Base-by-base conservation (phyloP, 2,888 invertebrate genomes). In the Catocala fraxini region DNA sequence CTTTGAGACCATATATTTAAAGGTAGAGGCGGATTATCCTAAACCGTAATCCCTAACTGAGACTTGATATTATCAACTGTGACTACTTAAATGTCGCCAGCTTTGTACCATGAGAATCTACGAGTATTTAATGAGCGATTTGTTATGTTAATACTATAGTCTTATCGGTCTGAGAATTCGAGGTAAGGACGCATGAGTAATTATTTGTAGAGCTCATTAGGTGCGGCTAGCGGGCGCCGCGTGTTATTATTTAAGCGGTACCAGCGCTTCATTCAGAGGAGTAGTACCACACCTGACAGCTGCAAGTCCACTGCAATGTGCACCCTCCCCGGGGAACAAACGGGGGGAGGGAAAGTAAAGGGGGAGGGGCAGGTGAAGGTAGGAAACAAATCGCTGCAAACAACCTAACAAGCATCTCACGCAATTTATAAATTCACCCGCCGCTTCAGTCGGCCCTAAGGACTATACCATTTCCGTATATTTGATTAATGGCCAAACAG, bases 371-470 rank as follows among this genome's bases (percentile, higher is more conserved):
- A 35, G 13, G 9, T 7, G 5, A 15, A 25, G 43, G 41, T 15
- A 11, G 33, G 12, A 46, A 56, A 60, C 56, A 63, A 63, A 60
- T 63, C 60, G 58, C 33, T 35, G 48, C 51, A 59, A 60, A 63
- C 56, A 61, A 58, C n/a, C 35, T 47, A 33, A 63, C 46, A 42
- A 51, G 43, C 25, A 15, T 42, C 48, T 54, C 63, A 53, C 49
- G 56, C 42, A 56, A 66, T 63, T 70, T 66, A 59, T 56, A 63
- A 47, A 56, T 65, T 49, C 46, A 54, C 54, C 54, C 45, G 45
- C 51, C 47, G 25, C 10, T 12, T n/a, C 45, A 4, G 47, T 6
- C 13, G 9, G 25, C 47, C 47, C 47, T 13, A 25, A 47, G 47
- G 47, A 47, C 47, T 13, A 7, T 13, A 15, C 15, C 25, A 25